Conservation (phyloP, 2,888 invertebrate genomes). For the Lasioglossum leucozonium region DNA sequence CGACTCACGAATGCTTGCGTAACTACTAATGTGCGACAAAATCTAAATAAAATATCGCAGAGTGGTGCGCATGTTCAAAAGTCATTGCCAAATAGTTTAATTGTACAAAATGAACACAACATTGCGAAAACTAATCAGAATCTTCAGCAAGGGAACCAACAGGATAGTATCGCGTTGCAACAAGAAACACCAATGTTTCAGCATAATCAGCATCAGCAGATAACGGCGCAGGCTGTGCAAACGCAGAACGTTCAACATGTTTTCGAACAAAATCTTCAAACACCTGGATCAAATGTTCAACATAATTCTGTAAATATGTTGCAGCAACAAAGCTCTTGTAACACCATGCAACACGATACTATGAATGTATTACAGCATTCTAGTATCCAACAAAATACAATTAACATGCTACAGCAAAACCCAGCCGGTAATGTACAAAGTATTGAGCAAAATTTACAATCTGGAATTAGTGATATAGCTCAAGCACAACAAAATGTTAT, state of each 20-base stretch:
- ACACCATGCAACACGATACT: constrained; percentile 76
- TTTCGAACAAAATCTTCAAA: constrained; percentile 81
- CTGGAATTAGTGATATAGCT: constrained; percentile 72
- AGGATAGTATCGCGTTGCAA: constrained; percentile 71
- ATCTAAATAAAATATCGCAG: constrained; percentile 63
- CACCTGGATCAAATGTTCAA: constrained; percentile 66
- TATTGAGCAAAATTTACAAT: constrained; percentile 76
- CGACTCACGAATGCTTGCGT: constrained; percentile 69
- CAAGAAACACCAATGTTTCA: constrained; percentile 77
- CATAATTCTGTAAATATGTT: constrained; percentile 73
- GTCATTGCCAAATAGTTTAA: constrained; percentile 64
- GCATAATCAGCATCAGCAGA: constrained; percentile 79
- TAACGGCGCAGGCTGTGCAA: constrained; percentile 80
- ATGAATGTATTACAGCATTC: constrained; percentile 74
- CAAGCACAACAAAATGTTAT: constrained; percentile 73
- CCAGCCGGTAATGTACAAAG: constrained; percentile 70
- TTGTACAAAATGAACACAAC: constrained; percentile 75
- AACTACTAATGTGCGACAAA: constrained; percentile 66
- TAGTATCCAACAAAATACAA: constrained; percentile 76
- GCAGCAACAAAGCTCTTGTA: constrained; percentile 74
- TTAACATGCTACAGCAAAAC: constrained; percentile 79
- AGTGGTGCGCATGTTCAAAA: constrained; percentile 68
- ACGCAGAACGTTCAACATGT: constrained; percentile 80
- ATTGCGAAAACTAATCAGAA: constrained; percentile 76
- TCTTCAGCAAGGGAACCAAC: constrained; percentile 72